Evolutionary conservation across 1,140 invertebrate species (phyloP).

Genomic region (Propsilocerus akamusi): DNA sequence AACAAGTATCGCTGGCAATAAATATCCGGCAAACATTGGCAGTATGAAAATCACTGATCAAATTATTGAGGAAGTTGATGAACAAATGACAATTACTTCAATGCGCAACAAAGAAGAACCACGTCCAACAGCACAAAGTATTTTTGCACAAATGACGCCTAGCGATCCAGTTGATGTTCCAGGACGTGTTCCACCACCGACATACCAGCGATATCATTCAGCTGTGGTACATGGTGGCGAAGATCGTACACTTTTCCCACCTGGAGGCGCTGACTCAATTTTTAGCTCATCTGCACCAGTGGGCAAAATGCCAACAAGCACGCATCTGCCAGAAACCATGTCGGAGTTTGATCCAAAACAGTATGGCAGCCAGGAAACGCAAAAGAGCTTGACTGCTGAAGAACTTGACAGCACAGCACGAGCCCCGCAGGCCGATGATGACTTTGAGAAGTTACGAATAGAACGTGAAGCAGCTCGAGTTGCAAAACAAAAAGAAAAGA

Average conservation of each 20-base stretch:
- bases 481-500: slow-evolving; percentile 24
- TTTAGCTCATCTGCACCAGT: slow-evolving; percentile 18
- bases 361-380: slow-evolving; percentile 10
- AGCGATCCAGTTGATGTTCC: slow-evolving; percentile 27
- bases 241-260: slow-evolving; percentile 12
- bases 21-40: slow-evolving; percentile 19
- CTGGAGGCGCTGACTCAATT: slow-evolving; percentile 16
- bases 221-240: slow-evolving; percentile 11
- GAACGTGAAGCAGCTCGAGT: slow-evolving; percentile 27
- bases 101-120: slow-evolving; percentile 33
- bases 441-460: slow-evolving; percentile 30
- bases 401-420: slow-evolving; percentile 6
- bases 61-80: slow-evolving; percentile 66
- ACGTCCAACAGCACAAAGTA: slow-evolving; percentile 33
- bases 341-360: slow-evolving; percentile 7
- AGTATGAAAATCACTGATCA: slow-evolving; percentile 51
- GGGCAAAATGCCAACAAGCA: slow-evolving; percentile 10
- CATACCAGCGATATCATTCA: slow-evolving; percentile 18
- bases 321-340: slow-evolving; percentile 13
- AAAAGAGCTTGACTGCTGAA: background rate
- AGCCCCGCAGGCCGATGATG: slow-evolving; percentile 20
- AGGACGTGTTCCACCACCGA: slow-evolving; percentile 7
- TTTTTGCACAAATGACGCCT: slow-evolving; percentile 29
- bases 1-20: slow-evolving; percentile 12
- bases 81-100: slow-evolving; percentile 58